Conservation (phyloP, 2,888 invertebrate genomes). For the Xylophagus ater region DNA sequence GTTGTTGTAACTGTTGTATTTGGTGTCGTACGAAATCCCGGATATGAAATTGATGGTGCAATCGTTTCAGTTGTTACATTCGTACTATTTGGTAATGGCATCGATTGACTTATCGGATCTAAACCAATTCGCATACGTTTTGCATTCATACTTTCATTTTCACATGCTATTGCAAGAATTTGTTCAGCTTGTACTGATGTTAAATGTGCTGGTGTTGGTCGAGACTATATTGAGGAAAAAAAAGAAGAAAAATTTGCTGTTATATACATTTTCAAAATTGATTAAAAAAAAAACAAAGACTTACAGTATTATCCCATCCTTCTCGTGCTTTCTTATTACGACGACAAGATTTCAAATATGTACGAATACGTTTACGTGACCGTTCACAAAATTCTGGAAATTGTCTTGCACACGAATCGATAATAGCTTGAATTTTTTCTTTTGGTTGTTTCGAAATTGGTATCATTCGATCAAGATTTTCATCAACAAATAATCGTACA, state of each 20-base stretch:
- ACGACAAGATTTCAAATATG: slow-evolving; percentile 90
- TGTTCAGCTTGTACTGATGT: slow-evolving; percentile 95
- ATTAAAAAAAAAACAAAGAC: slow-evolving; percentile 29
- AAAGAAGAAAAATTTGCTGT: slow-evolving; percentile 1
- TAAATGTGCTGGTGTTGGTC: slow-evolving; percentile 91
- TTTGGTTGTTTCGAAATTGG: slow-evolving; percentile 97
- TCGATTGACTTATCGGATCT: slow-evolving; percentile 86
- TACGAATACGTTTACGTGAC: slow-evolving; percentile 86
- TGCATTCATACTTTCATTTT: slow-evolving; percentile 94
- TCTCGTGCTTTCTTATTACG: slow-evolving; percentile 88
- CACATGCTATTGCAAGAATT: slow-evolving; percentile 89
- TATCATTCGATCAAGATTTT: slow-evolving; percentile 90
- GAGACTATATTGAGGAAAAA: slow-evolving; percentile 48
- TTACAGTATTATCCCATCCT: slow-evolving; percentile 79
- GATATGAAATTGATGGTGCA: slow-evolving; percentile 16
- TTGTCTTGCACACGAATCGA: slow-evolving; percentile 92
- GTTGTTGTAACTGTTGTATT: slow-evolving; percentile 13
- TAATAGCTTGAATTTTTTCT: slow-evolving; percentile 94
- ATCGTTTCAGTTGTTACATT: slow-evolving; percentile 26
- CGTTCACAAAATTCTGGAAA: slow-evolving; percentile 94
- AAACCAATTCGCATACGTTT: slow-evolving; percentile 93
- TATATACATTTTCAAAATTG: not conserved
- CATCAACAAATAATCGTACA: slow-evolving; percentile 91
- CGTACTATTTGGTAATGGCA: slow-evolving; percentile 44
- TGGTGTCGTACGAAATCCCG: slow-evolving; percentile 14